Percentiles rank a stretch among this genome's conserved stretches.
phyloP scores from a whole-genome alignment of 2,888 invertebrate species.

The Catocala sponsa region DNA sequence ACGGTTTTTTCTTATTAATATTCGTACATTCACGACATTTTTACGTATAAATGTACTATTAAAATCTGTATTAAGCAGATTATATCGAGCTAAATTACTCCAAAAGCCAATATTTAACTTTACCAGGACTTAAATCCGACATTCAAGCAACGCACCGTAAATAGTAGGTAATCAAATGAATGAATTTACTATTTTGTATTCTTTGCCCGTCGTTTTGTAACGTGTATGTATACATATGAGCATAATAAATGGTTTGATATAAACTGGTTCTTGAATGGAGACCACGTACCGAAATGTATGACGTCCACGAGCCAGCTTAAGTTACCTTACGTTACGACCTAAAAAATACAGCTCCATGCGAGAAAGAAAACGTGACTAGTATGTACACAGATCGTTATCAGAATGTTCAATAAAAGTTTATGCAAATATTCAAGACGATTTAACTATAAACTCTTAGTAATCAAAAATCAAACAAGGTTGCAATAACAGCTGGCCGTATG shows the following conservation, averaged over 20 bases:
- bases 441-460: slow-evolving; percentile 11
- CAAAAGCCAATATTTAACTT: slow-evolving; percentile 36
- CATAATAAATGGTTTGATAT: slow-evolving; percentile 40
- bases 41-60: slow-evolving; percentile 37
- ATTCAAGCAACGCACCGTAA: slow-evolving; percentile 13
- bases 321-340: slow-evolving; percentile 31
- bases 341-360: slow-evolving; percentile 22
- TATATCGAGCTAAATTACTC: slow-evolving; percentile 25
- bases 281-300: slow-evolving; percentile 37
- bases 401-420: slow-evolving; percentile 7
- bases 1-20: no score
- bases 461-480: not conserved
- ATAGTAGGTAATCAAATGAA: slow-evolving; percentile 44
- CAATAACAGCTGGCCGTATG: slow-evolving; percentile 4
- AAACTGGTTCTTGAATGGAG: slow-evolving; percentile 53
- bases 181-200: slow-evolving; percentile 48
- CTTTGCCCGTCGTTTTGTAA: slow-evolving; percentile 32
- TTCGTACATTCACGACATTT: slow-evolving; percentile 21
- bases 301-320: slow-evolving; percentile 18
- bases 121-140: slow-evolving; percentile 35
- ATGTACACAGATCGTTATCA: slow-evolving; percentile 14
- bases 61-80: slow-evolving; percentile 33
- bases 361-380: slow-evolving; percentile 12
- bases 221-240: slow-evolving; percentile 31
- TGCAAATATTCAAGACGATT: slow-evolving; percentile 13